A percentile compares a stretch with the other conserved stretches of the same genome.
Evolutionary conservation across 2,797 vertebrate species (phyloP).

Genomic region (Mustela erminea): DNA sequence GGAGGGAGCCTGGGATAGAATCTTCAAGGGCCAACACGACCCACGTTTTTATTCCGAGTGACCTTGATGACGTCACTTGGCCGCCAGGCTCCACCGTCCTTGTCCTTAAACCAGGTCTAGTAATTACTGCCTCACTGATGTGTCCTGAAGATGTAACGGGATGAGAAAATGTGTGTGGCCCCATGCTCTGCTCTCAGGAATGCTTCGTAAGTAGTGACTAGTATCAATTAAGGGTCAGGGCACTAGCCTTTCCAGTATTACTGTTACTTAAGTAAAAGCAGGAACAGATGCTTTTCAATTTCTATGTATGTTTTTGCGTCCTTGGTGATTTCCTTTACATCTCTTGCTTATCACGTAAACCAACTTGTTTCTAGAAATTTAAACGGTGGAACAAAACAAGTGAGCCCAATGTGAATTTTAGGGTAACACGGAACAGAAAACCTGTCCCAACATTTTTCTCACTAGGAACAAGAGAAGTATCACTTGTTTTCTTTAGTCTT

Average conservation of each 20-base stretch:
- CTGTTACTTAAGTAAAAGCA: not conserved
- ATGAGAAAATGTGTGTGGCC: not conserved
- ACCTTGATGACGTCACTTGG: not conserved
- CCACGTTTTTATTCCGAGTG: not conserved
- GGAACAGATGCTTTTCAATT: not conserved
- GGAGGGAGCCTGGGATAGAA: not conserved
- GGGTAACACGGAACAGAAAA: not conserved
- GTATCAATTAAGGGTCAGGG: not conserved
- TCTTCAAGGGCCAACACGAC: rapidly evolving
- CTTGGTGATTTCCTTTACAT: conserved; percentile 8
- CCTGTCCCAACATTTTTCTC: not conserved
- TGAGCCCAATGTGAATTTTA: not conserved
- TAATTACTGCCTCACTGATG: not conserved
- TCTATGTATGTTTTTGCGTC: conserved; percentile 6
- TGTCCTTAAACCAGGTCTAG: not conserved
- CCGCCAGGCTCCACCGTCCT: not conserved
- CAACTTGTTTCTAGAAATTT: not conserved
- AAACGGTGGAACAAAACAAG: not conserved
- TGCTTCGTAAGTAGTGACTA: not conserved
- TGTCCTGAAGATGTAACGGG: not conserved
- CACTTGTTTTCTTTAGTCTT: not conserved
- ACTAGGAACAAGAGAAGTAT: not conserved
- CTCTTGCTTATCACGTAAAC: not conserved
- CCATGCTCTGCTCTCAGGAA: not conserved
- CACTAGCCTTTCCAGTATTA: not conserved